Percentiles rank a stretch among this genome's conserved stretches.
phyloP scores from a whole-genome alignment of 1,140 invertebrate genomes.

The Drosophila grimshawi region DNA sequence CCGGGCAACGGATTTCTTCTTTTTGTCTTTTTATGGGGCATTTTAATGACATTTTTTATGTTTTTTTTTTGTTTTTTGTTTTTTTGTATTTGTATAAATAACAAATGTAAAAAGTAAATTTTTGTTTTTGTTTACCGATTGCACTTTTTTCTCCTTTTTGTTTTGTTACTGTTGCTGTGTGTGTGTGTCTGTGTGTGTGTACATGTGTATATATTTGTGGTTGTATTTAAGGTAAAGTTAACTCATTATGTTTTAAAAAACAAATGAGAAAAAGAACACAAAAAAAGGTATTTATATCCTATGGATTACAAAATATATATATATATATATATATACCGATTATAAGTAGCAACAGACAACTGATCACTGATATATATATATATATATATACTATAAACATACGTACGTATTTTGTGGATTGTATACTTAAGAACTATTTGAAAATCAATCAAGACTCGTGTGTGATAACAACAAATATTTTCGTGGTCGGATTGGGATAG shows the following conservation, averaged over 20 bases:
- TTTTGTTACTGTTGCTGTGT: conserved; percentile 54
- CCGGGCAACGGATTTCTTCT: conserved; percentile 17
- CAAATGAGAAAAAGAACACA: conserved; percentile 34
- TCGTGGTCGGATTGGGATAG: conserved; percentile 37
- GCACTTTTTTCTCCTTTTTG: conserved; percentile 66
- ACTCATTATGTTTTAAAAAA: conserved; percentile 29
- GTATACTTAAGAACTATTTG: conserved; percentile 67
- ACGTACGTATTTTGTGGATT: conserved; percentile 46
- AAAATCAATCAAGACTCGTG: conserved; percentile 64
- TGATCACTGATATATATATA: conserved; percentile 49
- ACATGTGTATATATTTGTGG: conserved; percentile 20
- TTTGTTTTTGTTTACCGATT: conserved; percentile 49
- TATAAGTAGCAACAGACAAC: conserved; percentile 75
- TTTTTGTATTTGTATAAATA: conserved; percentile 61
- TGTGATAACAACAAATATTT: conserved; percentile 77
- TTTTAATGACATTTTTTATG: conserved; percentile 20
- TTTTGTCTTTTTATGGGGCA: conserved; percentile 3
- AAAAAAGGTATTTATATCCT: conserved; percentile 26
- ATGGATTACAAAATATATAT: conserved; percentile 39
- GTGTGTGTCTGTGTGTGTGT: conserved; percentile 38
- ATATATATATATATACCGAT: conserved; percentile 18
- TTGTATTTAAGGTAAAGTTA: conserved; percentile 49
- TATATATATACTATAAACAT: conserved; percentile 55
- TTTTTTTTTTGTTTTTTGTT: conserved; percentile 54
- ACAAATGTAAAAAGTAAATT: conserved; percentile 69